Evolutionary conservation across 2,113 vertebrate species (phyloP).

Genomic region (Lates calcarifer): DNA sequence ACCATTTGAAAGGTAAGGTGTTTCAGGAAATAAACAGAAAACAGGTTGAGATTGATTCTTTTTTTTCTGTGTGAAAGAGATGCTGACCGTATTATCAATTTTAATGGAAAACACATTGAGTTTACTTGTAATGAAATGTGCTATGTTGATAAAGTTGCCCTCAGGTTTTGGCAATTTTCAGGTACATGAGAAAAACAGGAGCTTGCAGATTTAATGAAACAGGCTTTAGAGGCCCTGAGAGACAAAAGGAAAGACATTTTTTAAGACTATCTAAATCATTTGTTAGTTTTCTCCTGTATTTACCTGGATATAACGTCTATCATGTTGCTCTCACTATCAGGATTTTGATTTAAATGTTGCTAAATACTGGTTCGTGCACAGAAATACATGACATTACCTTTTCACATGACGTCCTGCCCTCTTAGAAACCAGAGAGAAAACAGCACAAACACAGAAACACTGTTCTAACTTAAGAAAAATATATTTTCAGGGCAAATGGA

Average conservation of each 20-base stretch:
- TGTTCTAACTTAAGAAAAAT: background rate
- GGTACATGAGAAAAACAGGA: background rate
- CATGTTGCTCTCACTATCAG: background rate
- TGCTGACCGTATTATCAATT: constrained; percentile 6
- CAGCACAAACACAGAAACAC: background rate
- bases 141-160: background rate
- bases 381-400: background rate
- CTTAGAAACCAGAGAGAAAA: background rate
- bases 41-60: constrained; percentile 34
- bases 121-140: background rate
- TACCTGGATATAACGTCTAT: background rate
- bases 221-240: constrained; percentile 1
- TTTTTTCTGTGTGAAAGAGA: constrained; percentile 39
- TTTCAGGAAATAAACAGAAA: constrained; percentile 40
- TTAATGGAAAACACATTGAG: background rate
- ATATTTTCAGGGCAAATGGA: background rate
- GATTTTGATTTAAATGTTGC: background rate
- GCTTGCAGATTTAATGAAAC: constrained; percentile 4
- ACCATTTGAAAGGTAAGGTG: constrained; percentile 97
- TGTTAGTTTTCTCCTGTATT: background rate
- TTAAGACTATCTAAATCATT: background rate
- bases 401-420: background rate
- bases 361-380: background rate
- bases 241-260: background rate
- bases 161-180: background rate